Evolutionary conservation across 2,888 invertebrate genomes (phyloP).

Genomic region (Dicyrtomina minuta): DNA sequence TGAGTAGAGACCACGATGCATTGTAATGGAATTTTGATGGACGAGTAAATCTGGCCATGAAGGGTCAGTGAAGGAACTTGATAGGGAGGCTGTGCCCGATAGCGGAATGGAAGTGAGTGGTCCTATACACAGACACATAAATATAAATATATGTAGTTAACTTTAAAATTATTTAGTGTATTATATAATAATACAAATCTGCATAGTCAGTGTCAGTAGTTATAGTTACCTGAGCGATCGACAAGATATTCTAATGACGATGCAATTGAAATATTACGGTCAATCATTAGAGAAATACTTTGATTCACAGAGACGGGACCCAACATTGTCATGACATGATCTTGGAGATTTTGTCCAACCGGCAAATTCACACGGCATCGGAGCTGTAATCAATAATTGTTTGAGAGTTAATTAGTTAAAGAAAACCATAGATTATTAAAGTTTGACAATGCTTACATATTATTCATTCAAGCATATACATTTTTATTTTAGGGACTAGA

Average conservation of each 20-base stretch:
- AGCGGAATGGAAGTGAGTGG: background rate
- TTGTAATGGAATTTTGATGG: background rate
- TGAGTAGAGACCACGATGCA: background rate
- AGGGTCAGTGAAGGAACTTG: constrained; percentile 12
- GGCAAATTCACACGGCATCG: constrained; percentile 12
- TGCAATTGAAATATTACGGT: background rate
- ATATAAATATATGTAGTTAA: background rate
- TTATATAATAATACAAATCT: no score
- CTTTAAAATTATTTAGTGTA: background rate
- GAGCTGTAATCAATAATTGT: background rate
- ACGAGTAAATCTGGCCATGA: constrained; percentile 11
- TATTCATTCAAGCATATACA: no score
- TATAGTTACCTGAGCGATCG: constrained; percentile 4
- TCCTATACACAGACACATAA: background rate
- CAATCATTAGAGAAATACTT: background rate
- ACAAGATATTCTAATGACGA: background rate
- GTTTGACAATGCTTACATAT: background rate
- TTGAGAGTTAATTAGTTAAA: background rate
- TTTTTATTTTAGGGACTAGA: no score
- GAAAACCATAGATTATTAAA: background rate
- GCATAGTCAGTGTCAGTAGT: no score
- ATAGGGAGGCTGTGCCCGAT: background rate
- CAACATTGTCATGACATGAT: constrained; percentile 13
- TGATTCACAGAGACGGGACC: constrained; percentile 9
- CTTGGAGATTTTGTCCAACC: constrained; percentile 12